Percentiles rank a stretch among this genome's conserved stretches.
Evolutionary conservation across 1,140 invertebrate species (phyloP).

Genomic region (Ceratina japonica): DNA sequence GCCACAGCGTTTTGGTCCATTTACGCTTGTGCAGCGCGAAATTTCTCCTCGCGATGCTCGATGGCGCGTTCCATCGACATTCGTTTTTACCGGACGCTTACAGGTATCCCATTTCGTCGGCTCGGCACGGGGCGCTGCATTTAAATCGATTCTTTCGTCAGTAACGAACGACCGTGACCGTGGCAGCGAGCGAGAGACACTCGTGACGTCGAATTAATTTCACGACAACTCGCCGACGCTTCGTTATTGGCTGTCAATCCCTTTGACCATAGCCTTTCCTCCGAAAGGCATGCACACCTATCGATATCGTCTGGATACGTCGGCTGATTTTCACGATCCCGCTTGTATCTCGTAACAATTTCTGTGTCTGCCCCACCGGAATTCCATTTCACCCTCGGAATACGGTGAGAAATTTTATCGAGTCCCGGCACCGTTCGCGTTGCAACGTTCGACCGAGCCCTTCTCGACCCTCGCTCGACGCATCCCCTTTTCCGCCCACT

Average conservation of each 20-base stretch:
- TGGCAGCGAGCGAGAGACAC: neutral
- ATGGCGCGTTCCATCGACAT: conserved; percentile 1
- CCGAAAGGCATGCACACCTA: conserved; percentile 1
- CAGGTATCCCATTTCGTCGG: conserved; percentile 5
- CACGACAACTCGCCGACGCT: conserved; percentile 17
- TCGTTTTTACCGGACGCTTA: neutral
- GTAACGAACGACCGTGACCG: neutral
- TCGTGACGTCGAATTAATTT: conserved; percentile 35
- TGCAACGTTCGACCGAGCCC: conserved; percentile 5
- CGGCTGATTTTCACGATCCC: conserved; percentile 54
- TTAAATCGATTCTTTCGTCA: conserved; percentile 3
- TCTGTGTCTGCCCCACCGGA: conserved; percentile 55
- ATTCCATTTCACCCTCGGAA: conserved; percentile 46
- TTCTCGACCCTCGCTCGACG: neutral
- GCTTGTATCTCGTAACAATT: conserved; percentile 63
- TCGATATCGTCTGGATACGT: conserved; percentile 36
- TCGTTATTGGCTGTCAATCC: conserved; percentile 39
- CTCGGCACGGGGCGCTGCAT: neutral
- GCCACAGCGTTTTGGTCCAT: neutral
- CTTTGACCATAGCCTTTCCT: conserved; percentile 31
- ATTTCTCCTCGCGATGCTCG: conserved; percentile 8
- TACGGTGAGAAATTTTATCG: conserved; percentile 65
- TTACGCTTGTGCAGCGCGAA: neutral
- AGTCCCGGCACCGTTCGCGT: conserved; percentile 9
- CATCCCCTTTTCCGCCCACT: conserved; percentile 32